These are phyloP conservation scores for Schizothorax lantsangensis DNA, from an alignment of 2,797 vertebrate species.

Conservation along the genomic window DNA sequence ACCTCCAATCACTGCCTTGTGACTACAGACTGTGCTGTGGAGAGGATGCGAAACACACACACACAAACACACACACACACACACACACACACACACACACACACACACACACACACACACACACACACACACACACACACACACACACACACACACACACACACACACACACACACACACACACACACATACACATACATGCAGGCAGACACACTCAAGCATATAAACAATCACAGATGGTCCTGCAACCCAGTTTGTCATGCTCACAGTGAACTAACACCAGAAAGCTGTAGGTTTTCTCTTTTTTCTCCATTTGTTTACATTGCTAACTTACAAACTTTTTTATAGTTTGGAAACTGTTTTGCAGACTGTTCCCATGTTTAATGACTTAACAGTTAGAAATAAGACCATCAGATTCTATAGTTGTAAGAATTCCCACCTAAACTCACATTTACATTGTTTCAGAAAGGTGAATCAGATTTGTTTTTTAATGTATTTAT, in stretches of 20 bases:
- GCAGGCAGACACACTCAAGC: constrained; percentile 50
- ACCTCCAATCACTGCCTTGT: constrained; percentile 69
- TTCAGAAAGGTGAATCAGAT: neutral
- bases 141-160: constrained; percentile 52
- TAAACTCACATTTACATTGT: constrained; percentile 12
- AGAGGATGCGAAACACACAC: constrained; percentile 49
- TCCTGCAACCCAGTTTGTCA: constrained; percentile 35
- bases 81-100: constrained; percentile 35
- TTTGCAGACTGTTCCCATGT: neutral
- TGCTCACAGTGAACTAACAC: neutral
- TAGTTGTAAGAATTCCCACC: constrained; percentile 10
- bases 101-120: no score
- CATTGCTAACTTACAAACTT: neutral
- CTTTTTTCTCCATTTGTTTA: constrained; percentile 11
- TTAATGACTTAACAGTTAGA: constrained; percentile 4
- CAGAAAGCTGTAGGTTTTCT: constrained; percentile 51
- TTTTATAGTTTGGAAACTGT: constrained; percentile 27
- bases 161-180: constrained; percentile 61
- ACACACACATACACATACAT: no score
- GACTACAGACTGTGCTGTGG: constrained; percentile 60
- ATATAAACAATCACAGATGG: constrained; percentile 62
- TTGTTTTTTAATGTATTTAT: neutral
- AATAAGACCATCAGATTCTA: neutral
- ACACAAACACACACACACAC: constrained; percentile 59
- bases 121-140: no score